These are phyloP conservation scores for Cybosia mesomella DNA, from an alignment of 2,888 invertebrate genomes.

Conservation along the genomic window DNA sequence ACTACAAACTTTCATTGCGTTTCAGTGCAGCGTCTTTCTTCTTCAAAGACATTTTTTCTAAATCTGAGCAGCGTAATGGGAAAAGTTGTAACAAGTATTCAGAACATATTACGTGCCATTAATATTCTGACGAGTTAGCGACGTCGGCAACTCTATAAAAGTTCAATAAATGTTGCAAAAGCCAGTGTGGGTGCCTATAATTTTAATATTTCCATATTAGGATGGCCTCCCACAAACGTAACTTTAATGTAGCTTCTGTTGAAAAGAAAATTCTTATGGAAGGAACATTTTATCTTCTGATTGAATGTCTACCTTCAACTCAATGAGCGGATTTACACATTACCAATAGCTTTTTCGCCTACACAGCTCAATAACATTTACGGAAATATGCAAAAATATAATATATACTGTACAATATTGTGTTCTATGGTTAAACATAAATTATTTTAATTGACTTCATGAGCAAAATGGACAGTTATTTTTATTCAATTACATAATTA, in stretches of 20 bases:
- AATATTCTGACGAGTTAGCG: conserved; percentile 81
- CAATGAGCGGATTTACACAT: not conserved
- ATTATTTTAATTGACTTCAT: conserved; percentile 14
- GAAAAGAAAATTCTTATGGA: conserved; percentile 38
- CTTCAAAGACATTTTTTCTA: conserved; percentile 75
- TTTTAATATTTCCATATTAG: conserved; percentile 57
- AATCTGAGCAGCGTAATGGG: conserved; percentile 82
- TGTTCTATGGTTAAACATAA: conserved; percentile 6
- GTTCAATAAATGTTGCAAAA: conserved; percentile 72
- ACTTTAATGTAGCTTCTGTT: conserved; percentile 30
- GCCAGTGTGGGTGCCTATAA: conserved; percentile 50
- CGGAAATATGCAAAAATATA: not conserved
- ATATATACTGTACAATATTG: not conserved
- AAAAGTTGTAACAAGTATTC: conserved; percentile 86
- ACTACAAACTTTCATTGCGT: conserved; percentile 72
- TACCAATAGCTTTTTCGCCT: not conserved
- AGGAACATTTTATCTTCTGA: conserved; percentile 26
- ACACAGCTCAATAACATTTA: not conserved
- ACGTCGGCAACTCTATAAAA: conserved; percentile 75
- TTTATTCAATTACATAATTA: conserved; percentile 1
- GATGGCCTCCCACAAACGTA: conserved; percentile 17
- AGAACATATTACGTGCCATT: conserved; percentile 83
- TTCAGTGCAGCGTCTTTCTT: conserved; percentile 64
- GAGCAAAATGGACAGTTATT: not conserved
- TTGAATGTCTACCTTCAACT: not conserved